Evolutionary conservation across 2,113 vertebrate genomes (phyloP).

Genomic region (Sitta europaea): DNA sequence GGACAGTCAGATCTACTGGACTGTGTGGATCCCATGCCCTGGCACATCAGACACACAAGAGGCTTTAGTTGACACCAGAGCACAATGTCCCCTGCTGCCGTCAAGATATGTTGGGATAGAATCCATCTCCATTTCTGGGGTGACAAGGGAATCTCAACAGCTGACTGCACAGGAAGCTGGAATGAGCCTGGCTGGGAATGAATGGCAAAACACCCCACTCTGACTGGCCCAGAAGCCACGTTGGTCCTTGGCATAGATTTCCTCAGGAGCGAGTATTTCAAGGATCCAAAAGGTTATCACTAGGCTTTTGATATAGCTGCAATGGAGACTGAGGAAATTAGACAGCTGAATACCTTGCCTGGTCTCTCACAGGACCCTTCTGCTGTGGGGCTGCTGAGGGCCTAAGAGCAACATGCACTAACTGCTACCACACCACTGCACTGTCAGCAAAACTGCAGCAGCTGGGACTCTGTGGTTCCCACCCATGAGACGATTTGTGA

Average conservation of each 20-base stretch:
- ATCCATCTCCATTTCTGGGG: not conserved
- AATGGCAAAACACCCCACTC: not conserved
- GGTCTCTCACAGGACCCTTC: not conserved
- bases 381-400: not conserved
- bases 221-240: not conserved
- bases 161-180: not conserved
- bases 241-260: not conserved
- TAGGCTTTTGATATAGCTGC: not conserved
- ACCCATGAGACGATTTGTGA: not conserved
- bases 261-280: not conserved
- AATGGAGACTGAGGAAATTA: not conserved
- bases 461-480: too few relatives aligned
- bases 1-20: accelerated
- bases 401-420: not conserved
- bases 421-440: accelerated
- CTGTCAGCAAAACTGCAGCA: not conserved
- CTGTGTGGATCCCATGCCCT: not conserved
- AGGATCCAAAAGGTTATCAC: not conserved
- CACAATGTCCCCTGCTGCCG: not conserved
- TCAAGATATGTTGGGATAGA: not conserved
- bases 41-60: not conserved
- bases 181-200: not conserved
- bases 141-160: not conserved
- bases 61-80: not conserved
- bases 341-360: not conserved